Conservation (phyloP, 2,888 invertebrate genomes). For the Acheta domesticus region DNA sequence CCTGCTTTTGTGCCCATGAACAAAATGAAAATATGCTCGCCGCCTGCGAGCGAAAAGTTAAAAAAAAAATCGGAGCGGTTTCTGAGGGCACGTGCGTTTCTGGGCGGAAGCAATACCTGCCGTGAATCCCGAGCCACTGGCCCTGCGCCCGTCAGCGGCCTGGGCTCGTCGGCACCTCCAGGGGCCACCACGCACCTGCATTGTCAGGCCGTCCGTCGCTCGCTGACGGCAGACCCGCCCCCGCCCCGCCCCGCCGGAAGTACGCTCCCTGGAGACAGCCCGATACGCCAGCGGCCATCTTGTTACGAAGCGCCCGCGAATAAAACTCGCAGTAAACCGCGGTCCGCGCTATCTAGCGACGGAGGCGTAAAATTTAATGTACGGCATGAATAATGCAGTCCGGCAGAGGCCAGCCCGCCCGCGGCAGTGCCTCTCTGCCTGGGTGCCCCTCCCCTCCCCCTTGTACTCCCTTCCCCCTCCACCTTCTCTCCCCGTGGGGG, state of each 20-base stretch:
- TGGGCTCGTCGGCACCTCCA: no score
- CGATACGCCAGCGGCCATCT: neutral
- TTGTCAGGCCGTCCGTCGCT: no score
- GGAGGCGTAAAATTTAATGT: conserved; percentile 6
- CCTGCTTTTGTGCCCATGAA: no score
- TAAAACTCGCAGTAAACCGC: neutral
- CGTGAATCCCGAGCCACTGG: no score
- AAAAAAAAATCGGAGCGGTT: no score
- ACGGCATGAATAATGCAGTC: conserved; percentile 18
- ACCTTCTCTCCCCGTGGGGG: neutral
- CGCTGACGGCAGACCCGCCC: no score
- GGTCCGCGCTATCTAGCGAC: neutral
- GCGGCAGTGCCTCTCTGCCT: neutral
- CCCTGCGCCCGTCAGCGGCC: no score
- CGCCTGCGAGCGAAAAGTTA: no score
- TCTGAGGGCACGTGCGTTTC: no score
- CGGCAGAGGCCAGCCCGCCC: neutral
- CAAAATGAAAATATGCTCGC: no score
- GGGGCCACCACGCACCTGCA: no score
- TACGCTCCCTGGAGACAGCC: neutral
- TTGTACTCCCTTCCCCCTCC: neutral
- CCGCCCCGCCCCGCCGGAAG: neutral
- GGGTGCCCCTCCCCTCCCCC: neutral
- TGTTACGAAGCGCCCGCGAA: neutral
- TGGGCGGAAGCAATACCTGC: no score